Evolutionary conservation across 2,797 vertebrate species (phyloP).

Genomic region (Gallinago solitaria): DNA sequence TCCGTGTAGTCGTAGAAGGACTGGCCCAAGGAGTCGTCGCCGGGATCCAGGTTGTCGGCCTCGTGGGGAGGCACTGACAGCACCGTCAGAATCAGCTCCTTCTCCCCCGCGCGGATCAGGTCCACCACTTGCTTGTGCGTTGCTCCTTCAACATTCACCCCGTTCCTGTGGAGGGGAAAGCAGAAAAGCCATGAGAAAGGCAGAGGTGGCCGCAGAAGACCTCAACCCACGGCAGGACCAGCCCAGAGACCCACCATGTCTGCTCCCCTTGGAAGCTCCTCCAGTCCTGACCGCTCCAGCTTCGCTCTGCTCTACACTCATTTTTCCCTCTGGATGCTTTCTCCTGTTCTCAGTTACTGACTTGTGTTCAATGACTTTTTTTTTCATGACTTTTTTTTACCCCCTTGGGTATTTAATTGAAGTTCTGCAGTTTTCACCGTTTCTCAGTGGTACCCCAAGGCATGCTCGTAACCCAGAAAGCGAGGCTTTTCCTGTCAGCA

Average conservation of each 20-base stretch:
- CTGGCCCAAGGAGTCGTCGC: conserved; percentile 89
- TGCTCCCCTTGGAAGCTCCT: neutral
- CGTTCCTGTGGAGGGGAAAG: conserved; percentile 80
- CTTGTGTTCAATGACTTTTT: neutral
- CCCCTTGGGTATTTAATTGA: neutral
- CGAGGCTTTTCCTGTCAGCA: neutral
- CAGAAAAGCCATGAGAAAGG: conserved; percentile 30
- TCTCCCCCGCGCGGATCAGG: conserved; percentile 93
- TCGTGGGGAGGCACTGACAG: conserved; percentile 93
- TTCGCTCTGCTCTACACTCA: rapidly evolving
- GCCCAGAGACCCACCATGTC: rapidly evolving
- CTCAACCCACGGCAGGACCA: neutral
- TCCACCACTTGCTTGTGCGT: conserved; percentile 99
- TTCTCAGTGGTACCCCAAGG: rapidly evolving
- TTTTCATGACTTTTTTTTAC: too few species aligned
- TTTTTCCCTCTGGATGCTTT: too few species aligned
- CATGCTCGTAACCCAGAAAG: too few species aligned
- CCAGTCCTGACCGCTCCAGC: neutral
- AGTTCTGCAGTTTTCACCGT: rapidly evolving
- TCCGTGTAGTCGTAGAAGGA: conserved; percentile 97
- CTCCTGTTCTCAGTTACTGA: neutral
- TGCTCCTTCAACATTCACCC: conserved; percentile 94
- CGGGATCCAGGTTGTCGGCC: conserved; percentile 90
- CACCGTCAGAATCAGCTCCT: conserved; percentile 91
- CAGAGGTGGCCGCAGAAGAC: neutral